Evolutionary conservation across 2,113 vertebrate genomes (phyloP), one percentile per base, ranked within the genome.

Genomic region (Ancistrus triradiatus): DNA sequence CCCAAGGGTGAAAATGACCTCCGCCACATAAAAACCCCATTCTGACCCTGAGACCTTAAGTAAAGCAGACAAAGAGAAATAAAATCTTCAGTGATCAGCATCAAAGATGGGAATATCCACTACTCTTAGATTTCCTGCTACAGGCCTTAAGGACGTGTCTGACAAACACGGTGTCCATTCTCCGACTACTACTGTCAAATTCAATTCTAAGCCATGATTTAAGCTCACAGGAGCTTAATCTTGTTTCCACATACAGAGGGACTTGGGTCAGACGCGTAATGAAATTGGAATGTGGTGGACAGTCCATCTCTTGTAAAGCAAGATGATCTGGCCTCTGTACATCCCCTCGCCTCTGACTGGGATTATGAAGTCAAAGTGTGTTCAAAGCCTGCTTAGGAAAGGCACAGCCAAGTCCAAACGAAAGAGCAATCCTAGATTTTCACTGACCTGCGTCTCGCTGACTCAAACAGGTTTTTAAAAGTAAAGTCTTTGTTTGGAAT

Each of bases 211-310:
- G 65, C 59, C 15, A 59, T 57, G 65, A 55, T 68, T 68, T 64
- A 59, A 68, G 59, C 69, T 63, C 28, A 27, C 21, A 51, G 55
- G 15, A 44, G 48, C 73, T 59, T 75, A 72, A 75, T 75, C 73
- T 71, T 64, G 65, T 67, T 75, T 68, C 59, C 60, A 64, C 63
- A 72, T 65, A 71, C 48, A 68, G 63, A 58, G 46, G 60, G 69
- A 71, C 65, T 63, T 66, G 58, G 72, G 58, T 59, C 68, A 59
- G 73, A 67, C 33, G 55, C 51, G 59, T 71, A 72, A 72, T 68
- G 65, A 68, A 71, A 71, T 68, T 69, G 72, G 61, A 69, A 69
- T 74, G 72, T 59, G 14, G 58, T 61, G 66, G 61, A 60, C 59
- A 46, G 71, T 74, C 68, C 66, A 69, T 74, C 66, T 74, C 72